Evolutionary conservation across 2,113 vertebrate species (phyloP).

Genomic region (Pseudopodoces humilis): DNA sequence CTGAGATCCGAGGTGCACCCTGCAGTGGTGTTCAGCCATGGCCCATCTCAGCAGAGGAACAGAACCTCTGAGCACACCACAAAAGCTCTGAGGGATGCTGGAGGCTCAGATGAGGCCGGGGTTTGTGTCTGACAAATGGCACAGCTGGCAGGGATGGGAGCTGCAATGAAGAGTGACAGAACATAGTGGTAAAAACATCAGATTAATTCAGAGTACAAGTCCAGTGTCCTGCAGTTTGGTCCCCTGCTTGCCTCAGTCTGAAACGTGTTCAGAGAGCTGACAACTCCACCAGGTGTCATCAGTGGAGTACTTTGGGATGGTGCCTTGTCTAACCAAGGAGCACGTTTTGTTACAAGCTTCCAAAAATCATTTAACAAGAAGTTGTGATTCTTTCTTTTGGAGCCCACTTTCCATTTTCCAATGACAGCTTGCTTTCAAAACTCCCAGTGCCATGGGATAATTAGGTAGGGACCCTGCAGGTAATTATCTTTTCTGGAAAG

Average conservation of each 20-base stretch:
- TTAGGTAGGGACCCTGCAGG: background rate
- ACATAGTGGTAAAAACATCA: background rate
- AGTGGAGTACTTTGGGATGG: background rate
- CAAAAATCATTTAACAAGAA: background rate
- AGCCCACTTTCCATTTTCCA: background rate
- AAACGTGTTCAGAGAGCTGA: background rate
- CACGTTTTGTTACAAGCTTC: accelerated
- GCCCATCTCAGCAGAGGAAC: too few relatives aligned
- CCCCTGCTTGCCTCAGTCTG: background rate
- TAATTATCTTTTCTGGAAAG: background rate
- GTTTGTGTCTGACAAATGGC: background rate
- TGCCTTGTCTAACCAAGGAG: background rate
- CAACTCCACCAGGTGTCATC: slow-evolving; percentile 29
- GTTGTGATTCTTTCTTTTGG: background rate
- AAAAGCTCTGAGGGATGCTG: background rate
- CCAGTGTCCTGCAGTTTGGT: background rate
- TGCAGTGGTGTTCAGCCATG: too few relatives aligned
- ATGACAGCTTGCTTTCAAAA: background rate
- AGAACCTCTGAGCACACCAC: too few relatives aligned
- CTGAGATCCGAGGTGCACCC: too few relatives aligned
- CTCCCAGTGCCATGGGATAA: accelerated
- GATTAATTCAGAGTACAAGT: background rate
- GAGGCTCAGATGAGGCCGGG: background rate
- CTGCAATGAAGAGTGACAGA: background rate
- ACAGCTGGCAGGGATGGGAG: background rate